These are phyloP conservation scores for Himalopsyche kuldschensis DNA, from an alignment of 2,888 invertebrate genomes.

Conservation along the genomic window DNA sequence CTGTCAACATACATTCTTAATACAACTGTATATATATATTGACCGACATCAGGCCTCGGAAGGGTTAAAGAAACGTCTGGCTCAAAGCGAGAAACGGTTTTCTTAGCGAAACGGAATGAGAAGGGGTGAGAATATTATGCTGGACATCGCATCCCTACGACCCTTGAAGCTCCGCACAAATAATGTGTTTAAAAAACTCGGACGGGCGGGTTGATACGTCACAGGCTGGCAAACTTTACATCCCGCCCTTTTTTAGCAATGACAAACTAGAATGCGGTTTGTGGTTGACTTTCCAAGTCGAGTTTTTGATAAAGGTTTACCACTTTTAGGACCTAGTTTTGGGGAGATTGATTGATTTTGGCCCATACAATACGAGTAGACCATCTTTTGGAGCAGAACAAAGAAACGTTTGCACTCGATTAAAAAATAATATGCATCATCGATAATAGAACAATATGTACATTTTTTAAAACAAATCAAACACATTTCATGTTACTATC, in stretches of 20 bases:
- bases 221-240: background rate
- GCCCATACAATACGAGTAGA: background rate
- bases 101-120: background rate
- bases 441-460: no score
- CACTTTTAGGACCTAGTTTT: background rate
- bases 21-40: background rate
- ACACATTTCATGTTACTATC: no score
- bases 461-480: no score
- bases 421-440: no score
- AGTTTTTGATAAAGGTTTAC: background rate
- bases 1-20: background rate
- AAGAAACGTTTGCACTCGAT: no score
- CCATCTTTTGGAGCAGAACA: no score
- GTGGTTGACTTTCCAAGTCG: background rate
- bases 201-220: background rate
- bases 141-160: background rate
- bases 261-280: background rate
- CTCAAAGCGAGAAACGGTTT: background rate
- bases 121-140: background rate
- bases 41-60: background rate
- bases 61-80: background rate
- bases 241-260: background rate
- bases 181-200: background rate
- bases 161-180: background rate
- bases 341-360: background rate